These are phyloP conservation scores for Chloroceryle aenea DNA, from an alignment of 2,113 vertebrate genomes.

Conservation along the genomic window DNA sequence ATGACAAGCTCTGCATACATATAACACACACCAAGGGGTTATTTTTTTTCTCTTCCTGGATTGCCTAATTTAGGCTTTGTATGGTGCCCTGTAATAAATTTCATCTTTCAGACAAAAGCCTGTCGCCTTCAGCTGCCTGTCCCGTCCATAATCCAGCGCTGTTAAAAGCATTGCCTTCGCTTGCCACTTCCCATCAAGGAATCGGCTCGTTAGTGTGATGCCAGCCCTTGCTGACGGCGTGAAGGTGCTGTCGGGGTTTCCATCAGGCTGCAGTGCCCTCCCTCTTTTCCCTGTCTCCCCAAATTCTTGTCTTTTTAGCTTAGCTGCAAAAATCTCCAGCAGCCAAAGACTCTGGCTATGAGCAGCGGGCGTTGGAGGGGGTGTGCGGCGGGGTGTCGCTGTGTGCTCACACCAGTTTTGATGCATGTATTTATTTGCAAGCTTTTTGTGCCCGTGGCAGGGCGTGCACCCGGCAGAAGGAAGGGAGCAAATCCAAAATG, in stretches of 20 bases:
- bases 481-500: not conserved
- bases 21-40: not conserved
- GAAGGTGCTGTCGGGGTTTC: not conserved
- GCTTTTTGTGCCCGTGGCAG: accelerated
- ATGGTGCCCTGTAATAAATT: slow-evolving; percentile 39
- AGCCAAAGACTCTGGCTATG: accelerated
- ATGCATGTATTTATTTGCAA: accelerated
- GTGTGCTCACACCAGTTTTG: accelerated
- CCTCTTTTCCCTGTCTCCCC: not conserved
- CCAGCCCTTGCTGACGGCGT: not conserved
- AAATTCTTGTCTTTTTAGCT: not conserved
- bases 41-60: not conserved
- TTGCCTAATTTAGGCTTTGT: slow-evolving; percentile 46
- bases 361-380: accelerated
- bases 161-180: not conserved
- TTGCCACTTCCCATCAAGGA: not conserved
- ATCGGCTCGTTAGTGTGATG: not conserved
- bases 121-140: slow-evolving; percentile 9
- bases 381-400: accelerated
- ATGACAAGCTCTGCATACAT: slow-evolving; percentile 45
- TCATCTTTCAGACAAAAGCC: slow-evolving; percentile 14
- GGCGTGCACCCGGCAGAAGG: not conserved
- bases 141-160: not conserved
- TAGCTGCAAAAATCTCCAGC: not conserved
- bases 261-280: not conserved